These are phyloP conservation scores for Eupithecia subfuscata DNA, from an alignment of 2,888 invertebrate genomes.

Conservation along the genomic window DNA sequence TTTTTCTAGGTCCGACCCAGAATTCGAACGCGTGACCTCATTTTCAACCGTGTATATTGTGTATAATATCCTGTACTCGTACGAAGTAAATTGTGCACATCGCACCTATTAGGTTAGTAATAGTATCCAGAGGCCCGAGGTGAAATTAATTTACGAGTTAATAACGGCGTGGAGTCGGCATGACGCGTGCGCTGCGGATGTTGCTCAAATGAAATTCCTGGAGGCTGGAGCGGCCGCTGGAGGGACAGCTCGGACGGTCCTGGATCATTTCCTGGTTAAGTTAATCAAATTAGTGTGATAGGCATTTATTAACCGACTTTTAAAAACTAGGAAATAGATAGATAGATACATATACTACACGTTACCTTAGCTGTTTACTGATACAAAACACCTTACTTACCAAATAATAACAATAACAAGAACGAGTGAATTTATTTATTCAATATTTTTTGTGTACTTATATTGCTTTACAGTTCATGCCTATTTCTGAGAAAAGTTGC, in stretches of 20 bases:
- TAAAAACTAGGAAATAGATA: too few species aligned
- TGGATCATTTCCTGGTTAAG: constrained; percentile 2
- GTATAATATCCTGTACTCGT: neutral
- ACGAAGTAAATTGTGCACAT: constrained; percentile 55
- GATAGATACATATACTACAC: too few species aligned
- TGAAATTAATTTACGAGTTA: constrained; percentile 75
- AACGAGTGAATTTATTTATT: neutral
- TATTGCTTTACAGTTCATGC: neutral
- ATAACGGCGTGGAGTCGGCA: constrained; percentile 54
- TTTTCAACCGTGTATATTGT: too few species aligned
- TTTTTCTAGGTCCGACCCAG: too few species aligned
- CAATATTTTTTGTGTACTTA: neutral
- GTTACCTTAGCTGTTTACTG: neutral
- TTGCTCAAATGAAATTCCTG: constrained; percentile 32
- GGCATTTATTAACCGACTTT: too few species aligned
- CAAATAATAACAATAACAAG: neutral
- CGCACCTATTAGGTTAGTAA: constrained; percentile 39
- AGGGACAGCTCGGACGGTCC: neutral
- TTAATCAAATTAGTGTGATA: neutral
- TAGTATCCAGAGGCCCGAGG: constrained; percentile 62
- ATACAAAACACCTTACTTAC: neutral
- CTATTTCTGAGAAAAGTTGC: neutral
- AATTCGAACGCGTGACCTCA: too few species aligned
- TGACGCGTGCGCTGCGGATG: constrained; percentile 32
- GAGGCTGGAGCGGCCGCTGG: neutral